Evolutionary conservation across 2,113 vertebrate species (phyloP).

Genomic region (Dicaeum eximium): DNA sequence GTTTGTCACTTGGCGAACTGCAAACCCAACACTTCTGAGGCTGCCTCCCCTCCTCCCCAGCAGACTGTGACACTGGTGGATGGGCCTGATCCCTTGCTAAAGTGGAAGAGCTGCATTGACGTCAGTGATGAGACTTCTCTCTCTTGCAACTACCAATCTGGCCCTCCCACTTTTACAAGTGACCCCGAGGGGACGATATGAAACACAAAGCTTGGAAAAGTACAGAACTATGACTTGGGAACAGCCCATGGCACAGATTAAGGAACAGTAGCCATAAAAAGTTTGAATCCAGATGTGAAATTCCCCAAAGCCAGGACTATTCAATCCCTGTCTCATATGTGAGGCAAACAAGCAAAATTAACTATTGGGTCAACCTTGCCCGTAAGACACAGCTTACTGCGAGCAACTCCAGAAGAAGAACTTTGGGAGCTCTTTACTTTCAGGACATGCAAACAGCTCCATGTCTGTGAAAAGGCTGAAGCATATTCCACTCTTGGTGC

Average conservation of each 20-base stretch:
- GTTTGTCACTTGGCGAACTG: slow-evolving; percentile 30
- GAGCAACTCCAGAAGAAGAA: neutral
- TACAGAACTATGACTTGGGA: slow-evolving; percentile 46
- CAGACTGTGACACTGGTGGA: slow-evolving; percentile 14
- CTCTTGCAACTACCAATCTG: slow-evolving; percentile 46
- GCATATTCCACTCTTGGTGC: neutral
- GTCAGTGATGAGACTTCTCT: slow-evolving; percentile 35
- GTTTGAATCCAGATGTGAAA: slow-evolving; percentile 60
- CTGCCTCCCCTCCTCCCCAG: slow-evolving; percentile 33
- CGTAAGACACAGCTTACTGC: neutral
- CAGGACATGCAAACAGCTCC: neutral
- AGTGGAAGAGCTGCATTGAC: slow-evolving; percentile 52
- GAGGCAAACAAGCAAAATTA: slow-evolving; percentile 41
- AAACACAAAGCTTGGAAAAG: slow-evolving; percentile 63
- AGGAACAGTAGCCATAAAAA: slow-evolving; percentile 60
- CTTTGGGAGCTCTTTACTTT: neutral
- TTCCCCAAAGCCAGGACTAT: slow-evolving; percentile 21
- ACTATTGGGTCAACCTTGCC: slow-evolving; percentile 21
- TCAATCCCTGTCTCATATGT: slow-evolving; percentile 9
- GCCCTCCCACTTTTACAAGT: slow-evolving; percentile 43
- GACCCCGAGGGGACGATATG: slow-evolving; percentile 31
- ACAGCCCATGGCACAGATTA: slow-evolving; percentile 51
- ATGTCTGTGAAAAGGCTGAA: neutral
- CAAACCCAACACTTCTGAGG: slow-evolving; percentile 38
- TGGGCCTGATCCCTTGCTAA: slow-evolving; percentile 21